Evolutionary conservation across 1,140 invertebrate genomes (phyloP).

Genomic region (Rhopalosiphum padi): DNA sequence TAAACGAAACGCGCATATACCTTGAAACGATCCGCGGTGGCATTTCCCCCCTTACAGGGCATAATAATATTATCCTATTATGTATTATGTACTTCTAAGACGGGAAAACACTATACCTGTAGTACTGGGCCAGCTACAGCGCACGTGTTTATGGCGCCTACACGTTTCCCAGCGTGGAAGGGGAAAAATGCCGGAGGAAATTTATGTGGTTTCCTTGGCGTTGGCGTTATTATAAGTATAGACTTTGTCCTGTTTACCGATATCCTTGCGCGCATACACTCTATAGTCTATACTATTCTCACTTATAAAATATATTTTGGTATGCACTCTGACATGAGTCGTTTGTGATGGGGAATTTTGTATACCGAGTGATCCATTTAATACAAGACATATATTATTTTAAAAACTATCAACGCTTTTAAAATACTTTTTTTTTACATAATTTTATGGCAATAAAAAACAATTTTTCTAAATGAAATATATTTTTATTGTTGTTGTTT

Average conservation of each 20-base stretch:
- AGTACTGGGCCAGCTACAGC: too few relatives aligned
- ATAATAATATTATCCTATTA: neutral
- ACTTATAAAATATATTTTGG: neutral
- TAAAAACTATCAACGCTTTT: neutral
- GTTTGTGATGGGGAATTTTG: neutral
- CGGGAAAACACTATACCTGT: too few relatives aligned
- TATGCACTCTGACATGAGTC: neutral
- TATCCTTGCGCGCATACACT: neutral
- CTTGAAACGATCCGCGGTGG: too few relatives aligned
- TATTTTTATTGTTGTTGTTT: too few relatives aligned
- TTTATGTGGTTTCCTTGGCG: neutral
- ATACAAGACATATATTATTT: neutral
- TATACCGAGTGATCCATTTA: neutral
- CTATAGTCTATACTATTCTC: too few relatives aligned
- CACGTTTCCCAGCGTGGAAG: too few relatives aligned
- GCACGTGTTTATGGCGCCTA: neutral
- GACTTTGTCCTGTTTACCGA: neutral
- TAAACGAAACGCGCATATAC: too few relatives aligned
- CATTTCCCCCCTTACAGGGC: too few relatives aligned
- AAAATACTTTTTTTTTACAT: neutral
- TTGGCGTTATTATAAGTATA: neutral
- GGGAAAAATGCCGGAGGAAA: neutral
- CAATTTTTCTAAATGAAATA: neutral
- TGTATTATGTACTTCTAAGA: too few relatives aligned
- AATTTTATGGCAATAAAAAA: neutral